Percentiles rank a stretch among this genome's conserved stretches.
Evolutionary conservation across 92 coral and sea anemone species (phyloP).

Genomic region (Parazoanthus atlanticus): DNA sequence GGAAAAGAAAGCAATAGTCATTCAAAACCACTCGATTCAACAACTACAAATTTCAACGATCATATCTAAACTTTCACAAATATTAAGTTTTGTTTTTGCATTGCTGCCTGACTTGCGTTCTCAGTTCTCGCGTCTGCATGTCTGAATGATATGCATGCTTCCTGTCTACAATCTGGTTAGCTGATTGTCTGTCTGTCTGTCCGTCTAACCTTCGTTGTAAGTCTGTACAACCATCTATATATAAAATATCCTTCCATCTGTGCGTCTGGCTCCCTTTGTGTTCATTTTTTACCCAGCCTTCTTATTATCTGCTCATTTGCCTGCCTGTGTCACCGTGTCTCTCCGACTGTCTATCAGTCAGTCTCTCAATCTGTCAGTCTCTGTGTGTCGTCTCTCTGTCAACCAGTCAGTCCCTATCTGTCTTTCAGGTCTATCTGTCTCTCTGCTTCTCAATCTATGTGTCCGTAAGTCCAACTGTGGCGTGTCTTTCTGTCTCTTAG

Average conservation of each 20-base stretch:
- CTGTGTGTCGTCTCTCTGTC: not conserved
- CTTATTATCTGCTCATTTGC: too few relatives aligned
- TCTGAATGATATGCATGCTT: not conserved
- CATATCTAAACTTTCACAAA: too few relatives aligned
- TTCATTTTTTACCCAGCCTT: too few relatives aligned
- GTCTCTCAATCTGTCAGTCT: not conserved
- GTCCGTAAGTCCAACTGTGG: too few relatives aligned
- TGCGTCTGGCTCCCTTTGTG: too few relatives aligned
- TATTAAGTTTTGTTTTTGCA: too few relatives aligned
- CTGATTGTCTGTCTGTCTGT: not conserved
- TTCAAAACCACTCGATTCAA: slow-evolving; percentile 3
- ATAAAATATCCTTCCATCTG: too few relatives aligned
- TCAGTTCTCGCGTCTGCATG: too few relatives aligned
- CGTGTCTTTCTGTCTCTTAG: too few relatives aligned
- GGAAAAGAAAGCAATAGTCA: slow-evolving; percentile 21
- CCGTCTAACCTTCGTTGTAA: too few relatives aligned
- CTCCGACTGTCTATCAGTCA: not conserved
- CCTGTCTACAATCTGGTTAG: not conserved
- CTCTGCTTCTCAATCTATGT: not conserved
- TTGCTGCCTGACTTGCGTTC: too few relatives aligned
- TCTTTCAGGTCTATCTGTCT: not conserved
- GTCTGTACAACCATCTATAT: too few relatives aligned
- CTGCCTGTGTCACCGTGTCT: not conserved
- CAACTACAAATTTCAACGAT: not conserved
- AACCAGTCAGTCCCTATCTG: not conserved